Conservation (phyloP, 2,888 invertebrate genomes). For the Crepidodera aurea region DNA sequence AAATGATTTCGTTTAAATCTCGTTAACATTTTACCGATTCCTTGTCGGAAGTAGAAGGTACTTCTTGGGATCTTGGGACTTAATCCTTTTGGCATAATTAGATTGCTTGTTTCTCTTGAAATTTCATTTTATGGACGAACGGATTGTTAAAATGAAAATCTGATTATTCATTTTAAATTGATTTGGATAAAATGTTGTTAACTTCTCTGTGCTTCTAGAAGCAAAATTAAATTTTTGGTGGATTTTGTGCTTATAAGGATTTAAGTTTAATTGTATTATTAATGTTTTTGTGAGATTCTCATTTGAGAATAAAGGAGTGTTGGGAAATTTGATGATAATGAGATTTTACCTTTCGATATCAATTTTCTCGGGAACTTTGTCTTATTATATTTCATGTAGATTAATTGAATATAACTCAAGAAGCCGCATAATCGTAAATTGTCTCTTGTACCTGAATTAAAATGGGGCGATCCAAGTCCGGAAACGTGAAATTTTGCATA, state of each 20-base stretch:
- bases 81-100: slow-evolving; percentile 7
- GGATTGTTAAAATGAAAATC: slow-evolving; percentile 9
- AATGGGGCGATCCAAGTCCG: no score
- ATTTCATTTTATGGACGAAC: slow-evolving; percentile 5
- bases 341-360: no score
- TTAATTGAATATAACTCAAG: no score
- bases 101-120: slow-evolving; percentile 8
- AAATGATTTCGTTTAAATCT: no score
- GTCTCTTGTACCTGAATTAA: no score
- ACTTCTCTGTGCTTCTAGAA: not conserved
- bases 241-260: not conserved
- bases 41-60: not conserved
- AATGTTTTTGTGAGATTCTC: not conserved
- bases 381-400: no score
- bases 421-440: no score
- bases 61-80: not conserved
- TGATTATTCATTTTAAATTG: slow-evolving; percentile 10
- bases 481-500: no score
- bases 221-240: slow-evolving; percentile 1
- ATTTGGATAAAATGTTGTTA: slow-evolving; percentile 5
- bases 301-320: not conserved
- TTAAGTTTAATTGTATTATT: not conserved
- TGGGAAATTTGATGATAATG: no score
- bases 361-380: no score
- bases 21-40: not conserved